Percentiles rank a stretch among this genome's conserved stretches.
Evolutionary conservation across 2,888 invertebrate species (phyloP).

Genomic region (Melanotus villosus): DNA sequence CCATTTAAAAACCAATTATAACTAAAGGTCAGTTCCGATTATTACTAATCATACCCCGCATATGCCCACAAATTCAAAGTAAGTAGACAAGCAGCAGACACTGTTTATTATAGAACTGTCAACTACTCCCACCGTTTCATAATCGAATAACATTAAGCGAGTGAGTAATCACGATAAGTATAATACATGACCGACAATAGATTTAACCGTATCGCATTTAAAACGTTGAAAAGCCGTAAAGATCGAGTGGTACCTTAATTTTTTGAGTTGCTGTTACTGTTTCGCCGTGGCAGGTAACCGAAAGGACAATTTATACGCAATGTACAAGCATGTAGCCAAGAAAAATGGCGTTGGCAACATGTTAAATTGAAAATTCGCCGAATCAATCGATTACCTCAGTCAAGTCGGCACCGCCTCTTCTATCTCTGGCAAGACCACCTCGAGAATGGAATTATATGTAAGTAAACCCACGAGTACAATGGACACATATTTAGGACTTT

Average conservation of each 20-base stretch:
- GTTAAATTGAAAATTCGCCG: constrained; percentile 61
- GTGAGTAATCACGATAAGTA: background rate
- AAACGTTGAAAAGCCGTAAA: too few relatives aligned
- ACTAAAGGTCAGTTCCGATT: too few relatives aligned
- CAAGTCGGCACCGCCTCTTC: constrained; percentile 57
- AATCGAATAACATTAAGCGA: constrained; percentile 7
- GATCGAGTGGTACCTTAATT: constrained; percentile 6
- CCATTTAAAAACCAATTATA: too few relatives aligned
- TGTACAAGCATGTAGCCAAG: constrained; percentile 52
- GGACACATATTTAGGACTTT: constrained; percentile 42
- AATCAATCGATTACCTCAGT: constrained; percentile 59
- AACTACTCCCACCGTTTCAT: constrained; percentile 6
- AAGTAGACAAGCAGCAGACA: too few relatives aligned
- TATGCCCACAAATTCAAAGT: too few relatives aligned
- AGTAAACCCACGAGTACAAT: constrained; percentile 50
- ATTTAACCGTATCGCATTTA: too few relatives aligned
- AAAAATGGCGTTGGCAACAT: constrained; percentile 57
- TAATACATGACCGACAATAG: constrained; percentile 1
- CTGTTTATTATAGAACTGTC: background rate
- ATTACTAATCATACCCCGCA: too few relatives aligned
- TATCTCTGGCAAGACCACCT: constrained; percentile 56
- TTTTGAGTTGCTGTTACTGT: constrained; percentile 4
- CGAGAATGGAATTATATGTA: constrained; percentile 53
- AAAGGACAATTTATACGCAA: constrained; percentile 52
- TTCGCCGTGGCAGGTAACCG: background rate